Evolutionary conservation across 2,797 vertebrate genomes (phyloP), one percentile per base, ranked within the genome.

Genomic region (Poecilia velifera): DNA sequence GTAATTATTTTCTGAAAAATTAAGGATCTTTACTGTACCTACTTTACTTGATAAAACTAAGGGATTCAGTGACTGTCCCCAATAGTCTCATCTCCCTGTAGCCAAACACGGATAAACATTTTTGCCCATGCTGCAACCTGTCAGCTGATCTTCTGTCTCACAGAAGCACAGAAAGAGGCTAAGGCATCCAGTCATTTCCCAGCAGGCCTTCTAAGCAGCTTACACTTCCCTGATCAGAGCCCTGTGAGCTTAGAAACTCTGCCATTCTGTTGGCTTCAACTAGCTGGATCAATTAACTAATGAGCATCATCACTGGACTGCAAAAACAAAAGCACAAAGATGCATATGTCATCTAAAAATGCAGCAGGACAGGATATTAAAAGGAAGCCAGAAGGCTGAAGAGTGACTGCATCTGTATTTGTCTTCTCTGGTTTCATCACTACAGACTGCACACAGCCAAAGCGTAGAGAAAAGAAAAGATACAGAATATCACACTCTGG

Each of bases 251-350:
- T 93, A 94, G 84, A 90, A 88, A 87, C 77, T 76, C 82, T 77
- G 83, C 80, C 86, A 89, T 86, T 91, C 88, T 89, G 89, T 84
- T 84, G 82, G 87, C 57, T 88, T 89, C 85, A 93, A 92, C 85
- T 91, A 83, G 89, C 91, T 84, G 81, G 90, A 93, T 96, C 92
- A 93, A 93, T 94, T 93, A 94, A 92, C 89, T 93, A 94, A 93
- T 90, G 89, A 90, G 85, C 83, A 90, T 81, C 81, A 84, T 88
- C 84, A 72, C 46, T 78, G 31, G 76, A 45, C 25, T 34, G 2
- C 47, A 46, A 16, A 16, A 4, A 68, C 49, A 83, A 79, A 73
- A 66, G 57, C 47, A 76, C 31, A 45, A 41, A 62, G 47, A 72
- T 45, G 39, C 68, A 75, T 73, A 45, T 39, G 47, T 74, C 70